Conservation (phyloP, 2,797 vertebrate species). For the Peromyscus eremicus region DNA sequence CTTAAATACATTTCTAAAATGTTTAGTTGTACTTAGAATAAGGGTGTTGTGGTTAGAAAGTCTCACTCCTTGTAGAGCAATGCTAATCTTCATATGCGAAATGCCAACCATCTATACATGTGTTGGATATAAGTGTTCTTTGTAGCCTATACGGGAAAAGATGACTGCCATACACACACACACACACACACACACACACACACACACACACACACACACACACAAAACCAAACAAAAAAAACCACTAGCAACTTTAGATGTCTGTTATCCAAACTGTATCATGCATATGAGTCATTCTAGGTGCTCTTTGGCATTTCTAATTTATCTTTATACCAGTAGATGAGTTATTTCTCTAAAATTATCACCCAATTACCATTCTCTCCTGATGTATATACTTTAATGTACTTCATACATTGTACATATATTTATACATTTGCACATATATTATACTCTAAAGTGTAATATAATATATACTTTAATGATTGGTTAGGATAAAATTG, state of each 20-base stretch:
- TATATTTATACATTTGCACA: neutral
- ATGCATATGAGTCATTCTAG: neutral
- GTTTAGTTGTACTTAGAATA: neutral
- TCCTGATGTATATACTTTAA: neutral
- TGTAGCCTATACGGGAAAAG: neutral
- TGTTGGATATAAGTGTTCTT: neutral
- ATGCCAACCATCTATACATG: neutral
- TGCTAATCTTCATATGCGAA: neutral
- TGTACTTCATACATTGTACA: neutral
- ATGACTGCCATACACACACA: neutral
- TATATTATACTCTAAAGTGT: neutral
- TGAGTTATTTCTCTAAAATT: conserved; percentile 11
- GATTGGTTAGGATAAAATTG: neutral
- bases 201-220: too few species aligned
- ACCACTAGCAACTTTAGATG: neutral
- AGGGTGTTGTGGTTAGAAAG: neutral
- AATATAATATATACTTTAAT: neutral
- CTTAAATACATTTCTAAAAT: neutral
- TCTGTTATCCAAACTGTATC: neutral
- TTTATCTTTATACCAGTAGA: neutral
- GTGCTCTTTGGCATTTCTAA: neutral
- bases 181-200: too few species aligned
- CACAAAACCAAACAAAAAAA: neutral
- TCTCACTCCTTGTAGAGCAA: neutral
- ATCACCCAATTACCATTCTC: neutral